Conservation (phyloP, 2,113 vertebrate species). For the Eleginops maclovinus region DNA sequence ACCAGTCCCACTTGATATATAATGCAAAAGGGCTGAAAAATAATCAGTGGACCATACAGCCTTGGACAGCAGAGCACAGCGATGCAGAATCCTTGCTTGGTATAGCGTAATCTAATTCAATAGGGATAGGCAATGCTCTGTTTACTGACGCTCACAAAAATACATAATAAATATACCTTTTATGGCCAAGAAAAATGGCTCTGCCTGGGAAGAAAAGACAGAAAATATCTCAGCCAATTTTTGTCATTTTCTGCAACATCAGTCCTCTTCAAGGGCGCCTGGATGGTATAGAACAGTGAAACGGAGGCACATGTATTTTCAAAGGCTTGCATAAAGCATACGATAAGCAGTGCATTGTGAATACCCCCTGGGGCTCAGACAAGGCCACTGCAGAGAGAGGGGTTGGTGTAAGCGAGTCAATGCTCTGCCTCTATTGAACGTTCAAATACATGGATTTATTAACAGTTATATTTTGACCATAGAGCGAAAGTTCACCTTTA, state of each 20-base stretch:
- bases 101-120: not conserved
- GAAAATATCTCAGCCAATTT: not conserved
- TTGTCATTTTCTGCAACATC: slow-evolving; percentile 39
- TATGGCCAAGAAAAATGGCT: not conserved
- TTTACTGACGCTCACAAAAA: not conserved
- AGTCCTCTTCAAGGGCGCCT: slow-evolving; percentile 43
- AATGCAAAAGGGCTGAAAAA: not conserved
- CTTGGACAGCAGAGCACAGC: not conserved
- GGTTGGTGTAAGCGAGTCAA: not conserved
- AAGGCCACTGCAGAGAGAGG: slow-evolving; percentile 3
- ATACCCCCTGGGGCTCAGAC: slow-evolving; percentile 6
- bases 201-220: not conserved
- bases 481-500: not conserved
- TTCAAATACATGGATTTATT: not conserved
- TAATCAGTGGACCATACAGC: not conserved
- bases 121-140: not conserved
- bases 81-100: slow-evolving; percentile 3
- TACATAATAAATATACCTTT: not conserved
- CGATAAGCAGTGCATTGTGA: slow-evolving; percentile 30
- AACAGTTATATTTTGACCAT: not conserved
- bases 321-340: slow-evolving; percentile 39
- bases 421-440: not conserved
- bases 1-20: not conserved
- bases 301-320: slow-evolving; percentile 34
- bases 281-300: slow-evolving; percentile 14